Evolutionary conservation across 1,140 invertebrate genomes (phyloP).

Genomic region (Drosophila equinoxialis): DNA sequence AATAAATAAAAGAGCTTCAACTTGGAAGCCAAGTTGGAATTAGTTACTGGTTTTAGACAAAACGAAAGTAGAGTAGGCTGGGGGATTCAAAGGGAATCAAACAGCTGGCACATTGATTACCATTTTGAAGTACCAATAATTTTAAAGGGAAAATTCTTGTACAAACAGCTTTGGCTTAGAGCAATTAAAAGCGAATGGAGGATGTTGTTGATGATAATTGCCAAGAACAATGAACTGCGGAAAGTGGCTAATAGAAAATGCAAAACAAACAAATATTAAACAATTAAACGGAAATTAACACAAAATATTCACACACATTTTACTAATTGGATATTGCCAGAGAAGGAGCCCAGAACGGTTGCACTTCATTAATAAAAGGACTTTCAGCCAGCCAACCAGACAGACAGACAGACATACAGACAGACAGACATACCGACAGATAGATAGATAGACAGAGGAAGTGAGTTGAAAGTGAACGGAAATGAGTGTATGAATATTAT

Average conservation of each 20-base stretch:
- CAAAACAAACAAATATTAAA: slow-evolving; percentile 81
- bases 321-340: slow-evolving; percentile 42
- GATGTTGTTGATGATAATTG: slow-evolving; percentile 54
- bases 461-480: slow-evolving; percentile 60
- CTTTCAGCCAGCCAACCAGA: slow-evolving; percentile 16
- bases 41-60: background rate
- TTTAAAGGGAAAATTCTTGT: background rate
- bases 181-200: slow-evolving; percentile 7
- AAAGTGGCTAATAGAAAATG: slow-evolving; percentile 73
- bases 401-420: slow-evolving; percentile 22
- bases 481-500: slow-evolving; percentile 62
- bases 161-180: slow-evolving; percentile 23
- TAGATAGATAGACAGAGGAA: slow-evolving; percentile 17
- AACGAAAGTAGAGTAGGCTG: too few relatives aligned
- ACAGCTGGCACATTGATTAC: slow-evolving; percentile 1
- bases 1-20: slow-evolving; percentile 40
- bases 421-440: slow-evolving; percentile 17
- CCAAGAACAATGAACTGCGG: slow-evolving; percentile 59
- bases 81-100: background rate
- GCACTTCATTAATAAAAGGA: slow-evolving; percentile 66
- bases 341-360: slow-evolving; percentile 7
- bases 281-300: slow-evolving; percentile 81
- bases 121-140: background rate
- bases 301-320: slow-evolving; percentile 66
- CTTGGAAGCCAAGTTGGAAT: slow-evolving; percentile 40